phyloP scores from a whole-genome alignment of 1,140 invertebrate genomes.

The Augochlora pura region DNA sequence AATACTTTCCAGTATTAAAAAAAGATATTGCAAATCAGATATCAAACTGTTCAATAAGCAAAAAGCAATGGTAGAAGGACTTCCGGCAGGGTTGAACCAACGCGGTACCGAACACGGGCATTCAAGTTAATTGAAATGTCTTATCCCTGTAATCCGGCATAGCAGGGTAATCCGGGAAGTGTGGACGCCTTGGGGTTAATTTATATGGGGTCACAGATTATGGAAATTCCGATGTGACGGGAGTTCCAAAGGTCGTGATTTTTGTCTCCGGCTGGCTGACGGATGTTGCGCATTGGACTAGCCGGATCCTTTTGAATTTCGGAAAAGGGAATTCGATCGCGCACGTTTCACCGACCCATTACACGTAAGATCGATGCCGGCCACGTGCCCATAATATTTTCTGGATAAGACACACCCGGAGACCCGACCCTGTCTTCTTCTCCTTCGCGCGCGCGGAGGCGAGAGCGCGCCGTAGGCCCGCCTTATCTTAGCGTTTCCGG shows the following conservation, averaged over 20 bases:
- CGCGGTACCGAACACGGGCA: constrained; percentile 16
- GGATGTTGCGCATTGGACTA: no score
- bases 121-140: constrained; percentile 60
- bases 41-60: no score
- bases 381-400: constrained; percentile 71
- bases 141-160: constrained; percentile 54
- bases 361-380: constrained; percentile 68
- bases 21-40: no score
- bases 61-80: no score
- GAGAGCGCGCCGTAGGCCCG: constrained; percentile 62
- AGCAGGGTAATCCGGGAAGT: constrained; percentile 51
- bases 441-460: constrained; percentile 49
- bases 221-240: constrained; percentile 34
- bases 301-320: background rate
- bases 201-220: constrained; percentile 54
- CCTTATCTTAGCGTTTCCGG: constrained; percentile 80
- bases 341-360: constrained; percentile 66
- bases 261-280: background rate
- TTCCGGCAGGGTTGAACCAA: no score
- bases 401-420: constrained; percentile 69
- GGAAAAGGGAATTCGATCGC: constrained; percentile 38
- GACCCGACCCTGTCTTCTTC: constrained; percentile 54
- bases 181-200: constrained; percentile 52
- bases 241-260: background rate
- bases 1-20: no score